These are phyloP conservation scores for Ophion ventricosus DNA, from an alignment of 2,888 invertebrate species.

Conservation along the genomic window DNA sequence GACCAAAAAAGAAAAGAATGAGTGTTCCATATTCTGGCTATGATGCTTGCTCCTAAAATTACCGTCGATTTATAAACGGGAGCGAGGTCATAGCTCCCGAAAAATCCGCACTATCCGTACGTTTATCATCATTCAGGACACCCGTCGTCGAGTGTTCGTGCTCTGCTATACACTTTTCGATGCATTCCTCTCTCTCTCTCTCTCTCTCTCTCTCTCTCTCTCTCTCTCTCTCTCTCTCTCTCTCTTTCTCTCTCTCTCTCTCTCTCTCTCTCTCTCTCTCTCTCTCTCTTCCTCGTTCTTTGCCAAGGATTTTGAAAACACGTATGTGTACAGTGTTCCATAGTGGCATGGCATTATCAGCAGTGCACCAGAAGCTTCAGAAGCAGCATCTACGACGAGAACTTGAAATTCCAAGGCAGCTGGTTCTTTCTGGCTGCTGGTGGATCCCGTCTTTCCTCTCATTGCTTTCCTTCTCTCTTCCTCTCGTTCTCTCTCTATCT, in stretches of 20 bases:
- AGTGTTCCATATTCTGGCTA: not conserved
- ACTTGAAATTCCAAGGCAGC: constrained; percentile 68
- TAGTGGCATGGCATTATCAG: constrained; percentile 27
- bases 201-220: not conserved
- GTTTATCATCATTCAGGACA: constrained; percentile 80
- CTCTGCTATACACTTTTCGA: constrained; percentile 45
- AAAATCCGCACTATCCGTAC: constrained; percentile 75
- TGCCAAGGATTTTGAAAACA: constrained; percentile 26
- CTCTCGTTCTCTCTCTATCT: constrained; percentile 18
- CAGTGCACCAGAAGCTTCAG: constrained; percentile 36
- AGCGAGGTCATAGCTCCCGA: constrained; percentile 57
- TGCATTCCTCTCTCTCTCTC: not conserved
- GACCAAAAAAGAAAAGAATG: too few relatives aligned
- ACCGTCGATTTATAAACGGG: not conserved
- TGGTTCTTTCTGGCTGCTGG: constrained; percentile 55
- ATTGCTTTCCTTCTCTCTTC: constrained; percentile 30
- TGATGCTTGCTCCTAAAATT: not conserved
- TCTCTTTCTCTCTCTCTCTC: not conserved
- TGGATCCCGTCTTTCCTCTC: constrained; percentile 32
- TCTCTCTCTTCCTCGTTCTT: constrained; percentile 19
- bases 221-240: too few relatives aligned
- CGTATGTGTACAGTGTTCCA: constrained; percentile 15
- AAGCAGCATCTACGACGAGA: constrained; percentile 43
- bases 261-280: not conserved
- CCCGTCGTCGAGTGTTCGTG: constrained; percentile 71